phyloP scores from a whole-genome alignment of 2,797 vertebrate genomes.

The Characodon lateralis region DNA sequence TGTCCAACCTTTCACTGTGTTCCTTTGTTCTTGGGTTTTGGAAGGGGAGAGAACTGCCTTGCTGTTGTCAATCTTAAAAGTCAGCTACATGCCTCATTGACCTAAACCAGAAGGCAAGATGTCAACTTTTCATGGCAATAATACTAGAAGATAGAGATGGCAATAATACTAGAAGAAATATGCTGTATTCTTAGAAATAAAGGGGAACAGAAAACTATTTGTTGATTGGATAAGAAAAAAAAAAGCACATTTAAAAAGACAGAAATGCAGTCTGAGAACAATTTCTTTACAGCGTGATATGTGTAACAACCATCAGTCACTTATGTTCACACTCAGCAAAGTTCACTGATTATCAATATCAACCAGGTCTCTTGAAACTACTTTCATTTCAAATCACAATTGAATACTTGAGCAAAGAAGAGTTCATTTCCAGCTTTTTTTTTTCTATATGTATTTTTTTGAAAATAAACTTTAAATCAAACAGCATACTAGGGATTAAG shows the following conservation, averaged over 20 bases:
- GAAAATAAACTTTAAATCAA: not conserved
- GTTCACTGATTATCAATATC: not conserved
- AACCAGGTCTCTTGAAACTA: not conserved
- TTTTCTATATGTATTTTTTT: not conserved
- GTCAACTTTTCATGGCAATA: slow-evolving; percentile 20
- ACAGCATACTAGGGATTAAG: not conserved
- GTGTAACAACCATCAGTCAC: not conserved
- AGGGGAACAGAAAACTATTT: not conserved
- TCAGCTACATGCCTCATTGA: slow-evolving; percentile 21
- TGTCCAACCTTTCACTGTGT: slow-evolving; percentile 32
- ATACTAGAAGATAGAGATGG: not conserved
- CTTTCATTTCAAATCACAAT: not conserved
- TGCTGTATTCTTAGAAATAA: not conserved
- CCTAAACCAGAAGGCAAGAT: slow-evolving; percentile 34
- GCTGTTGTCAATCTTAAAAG: slow-evolving; percentile 28
- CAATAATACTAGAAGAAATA: no score
- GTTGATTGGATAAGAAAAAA: not conserved
- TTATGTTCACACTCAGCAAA: not conserved
- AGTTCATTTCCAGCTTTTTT: not conserved
- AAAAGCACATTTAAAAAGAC: not conserved
- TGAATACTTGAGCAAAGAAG: not conserved
- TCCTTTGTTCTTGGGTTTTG: slow-evolving; percentile 30
- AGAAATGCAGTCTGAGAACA: not conserved
- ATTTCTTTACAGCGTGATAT: not conserved
- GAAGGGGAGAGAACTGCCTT: slow-evolving; percentile 3